Conservation (phyloP, 2,113 vertebrate species). For the Myotis yumanensis region DNA sequence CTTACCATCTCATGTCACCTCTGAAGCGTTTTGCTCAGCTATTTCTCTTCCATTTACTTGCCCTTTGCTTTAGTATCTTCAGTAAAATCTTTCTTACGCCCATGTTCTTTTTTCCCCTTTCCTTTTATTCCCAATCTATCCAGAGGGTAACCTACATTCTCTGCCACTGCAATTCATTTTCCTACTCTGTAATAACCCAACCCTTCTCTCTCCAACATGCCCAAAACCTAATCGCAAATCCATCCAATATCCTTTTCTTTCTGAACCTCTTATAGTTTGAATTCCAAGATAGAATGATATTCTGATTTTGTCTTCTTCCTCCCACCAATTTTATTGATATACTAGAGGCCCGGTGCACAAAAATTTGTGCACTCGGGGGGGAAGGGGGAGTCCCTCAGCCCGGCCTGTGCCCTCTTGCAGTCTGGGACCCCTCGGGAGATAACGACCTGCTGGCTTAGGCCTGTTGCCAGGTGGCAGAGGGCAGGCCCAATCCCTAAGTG, state of each 20-base stretch:
- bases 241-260: neutral
- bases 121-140: neutral
- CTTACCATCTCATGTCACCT: neutral
- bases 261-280: neutral
- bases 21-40: neutral
- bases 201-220: neutral
- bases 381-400: too few relatives aligned
- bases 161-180: neutral
- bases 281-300: neutral
- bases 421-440: too few relatives aligned
- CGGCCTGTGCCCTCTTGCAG: too few relatives aligned
- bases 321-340: neutral
- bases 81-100: neutral
- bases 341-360: too few relatives aligned
- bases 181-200: neutral
- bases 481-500: too few relatives aligned
- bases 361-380: too few relatives aligned
- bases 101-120: neutral
- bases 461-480: too few relatives aligned
- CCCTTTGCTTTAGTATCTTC: neutral
- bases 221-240: neutral
- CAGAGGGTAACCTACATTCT: neutral
- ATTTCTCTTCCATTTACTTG: neutral
- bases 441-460: too few relatives aligned
- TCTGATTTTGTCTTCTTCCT: neutral